Percentiles rank a stretch among this genome's conserved stretches.
phyloP scores from a whole-genome alignment of 2,113 vertebrate species.

The Microtus ochrogaster region DNA sequence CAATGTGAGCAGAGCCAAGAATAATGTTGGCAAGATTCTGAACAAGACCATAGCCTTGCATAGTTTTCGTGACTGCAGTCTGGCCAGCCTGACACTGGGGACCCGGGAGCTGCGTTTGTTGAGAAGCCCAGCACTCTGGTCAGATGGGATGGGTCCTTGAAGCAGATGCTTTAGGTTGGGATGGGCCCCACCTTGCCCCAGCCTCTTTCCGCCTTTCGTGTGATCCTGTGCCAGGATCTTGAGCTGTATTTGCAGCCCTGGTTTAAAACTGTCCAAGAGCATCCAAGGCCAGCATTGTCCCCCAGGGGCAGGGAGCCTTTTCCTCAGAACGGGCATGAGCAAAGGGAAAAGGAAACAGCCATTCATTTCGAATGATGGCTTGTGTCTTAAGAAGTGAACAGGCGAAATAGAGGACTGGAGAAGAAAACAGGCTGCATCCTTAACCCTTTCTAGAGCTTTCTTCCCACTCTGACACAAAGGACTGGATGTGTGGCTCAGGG shows the following conservation, averaged over 20 bases:
- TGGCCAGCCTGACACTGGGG: background rate
- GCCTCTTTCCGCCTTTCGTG: slow-evolving; percentile 18
- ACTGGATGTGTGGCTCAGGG: background rate
- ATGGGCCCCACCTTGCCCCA: background rate
- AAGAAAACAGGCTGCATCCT: background rate
- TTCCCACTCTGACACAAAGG: background rate
- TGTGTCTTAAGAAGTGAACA: background rate
- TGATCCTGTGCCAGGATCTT: slow-evolving; percentile 36
- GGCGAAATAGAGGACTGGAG: background rate
- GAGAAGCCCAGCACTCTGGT: background rate
- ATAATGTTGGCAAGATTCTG: slow-evolving; percentile 63
- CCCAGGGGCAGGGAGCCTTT: background rate
- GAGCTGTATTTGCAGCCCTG: slow-evolving; percentile 61
- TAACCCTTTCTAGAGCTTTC: background rate
- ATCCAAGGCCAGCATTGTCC: slow-evolving; percentile 21
- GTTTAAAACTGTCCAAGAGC: slow-evolving; percentile 50
- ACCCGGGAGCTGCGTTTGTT: background rate
- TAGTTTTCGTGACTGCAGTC: slow-evolving; percentile 44
- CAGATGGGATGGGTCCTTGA: background rate
- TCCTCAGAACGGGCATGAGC: background rate
- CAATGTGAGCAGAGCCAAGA: slow-evolving; percentile 70
- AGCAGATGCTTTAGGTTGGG: background rate
- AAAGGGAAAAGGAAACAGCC: background rate
- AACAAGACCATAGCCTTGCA: slow-evolving; percentile 43
- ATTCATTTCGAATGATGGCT: background rate